Percentiles rank a stretch among this genome's conserved stretches.
Conservation (phyloP, 2,113 vertebrate genomes). For the Sprattus sprattus region DNA sequence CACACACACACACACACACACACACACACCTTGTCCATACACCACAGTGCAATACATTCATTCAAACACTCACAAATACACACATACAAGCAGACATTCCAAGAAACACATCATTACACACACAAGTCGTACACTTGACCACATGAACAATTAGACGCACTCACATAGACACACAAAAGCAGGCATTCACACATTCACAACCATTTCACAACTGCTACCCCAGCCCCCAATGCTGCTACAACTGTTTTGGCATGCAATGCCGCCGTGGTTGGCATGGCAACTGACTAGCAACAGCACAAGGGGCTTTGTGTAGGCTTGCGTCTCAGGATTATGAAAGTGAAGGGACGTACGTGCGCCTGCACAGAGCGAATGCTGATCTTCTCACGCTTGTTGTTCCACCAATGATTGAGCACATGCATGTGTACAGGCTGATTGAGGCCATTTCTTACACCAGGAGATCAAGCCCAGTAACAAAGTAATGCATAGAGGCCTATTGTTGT, state of each 20-base stretch:
- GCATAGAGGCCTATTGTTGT: not conserved
- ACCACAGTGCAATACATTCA: constrained; percentile 2
- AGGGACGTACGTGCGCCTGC: not conserved
- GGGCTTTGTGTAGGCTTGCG: not conserved
- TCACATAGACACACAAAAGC: not conserved
- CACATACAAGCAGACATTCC: no score
- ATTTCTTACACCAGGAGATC: not conserved
- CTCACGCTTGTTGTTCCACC: constrained; percentile 7
- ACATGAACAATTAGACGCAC: not conserved
- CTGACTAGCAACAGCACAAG: not conserved
- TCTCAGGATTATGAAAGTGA: constrained; percentile 5
- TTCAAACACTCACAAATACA: no score
- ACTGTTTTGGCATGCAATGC: constrained; percentile 16
- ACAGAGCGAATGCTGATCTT: not conserved
- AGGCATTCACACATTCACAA: not conserved
- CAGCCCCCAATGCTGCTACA: not conserved
- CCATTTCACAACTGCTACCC: not conserved
- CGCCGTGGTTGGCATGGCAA: not conserved
- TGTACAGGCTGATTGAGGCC: not conserved
- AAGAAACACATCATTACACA: no score
- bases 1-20: not conserved
- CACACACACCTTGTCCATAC: constrained; percentile 3
- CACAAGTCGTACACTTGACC: no score
- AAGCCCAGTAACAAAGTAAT: not conserved
- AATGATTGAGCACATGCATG: constrained; percentile 6